A percentile compares a stretch with the other conserved stretches of the same genome.
These are phyloP conservation scores for Aphrophora alni DNA, from an alignment of 2,888 invertebrate genomes.

Conservation along the genomic window DNA sequence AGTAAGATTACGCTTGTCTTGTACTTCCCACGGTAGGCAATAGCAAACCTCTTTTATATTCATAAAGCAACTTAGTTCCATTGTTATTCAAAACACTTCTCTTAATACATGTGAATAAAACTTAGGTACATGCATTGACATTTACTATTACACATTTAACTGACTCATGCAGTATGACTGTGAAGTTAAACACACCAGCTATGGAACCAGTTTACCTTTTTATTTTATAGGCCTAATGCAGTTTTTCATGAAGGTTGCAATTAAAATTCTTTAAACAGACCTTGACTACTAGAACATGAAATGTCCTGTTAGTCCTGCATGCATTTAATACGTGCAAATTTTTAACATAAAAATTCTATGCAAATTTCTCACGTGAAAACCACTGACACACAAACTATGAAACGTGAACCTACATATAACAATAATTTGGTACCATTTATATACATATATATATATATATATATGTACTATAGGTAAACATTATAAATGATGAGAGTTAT, in stretches of 20 bases:
- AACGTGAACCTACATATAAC: no score
- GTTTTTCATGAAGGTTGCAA: no score
- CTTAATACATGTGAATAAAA: not conserved
- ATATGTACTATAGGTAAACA: not conserved
- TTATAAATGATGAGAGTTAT: no score
- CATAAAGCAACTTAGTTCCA: not conserved
- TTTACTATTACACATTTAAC: not conserved
- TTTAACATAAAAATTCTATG: no score
- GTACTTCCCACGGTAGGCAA: not conserved
- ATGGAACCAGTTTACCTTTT: not conserved
- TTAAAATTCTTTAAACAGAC: not conserved
- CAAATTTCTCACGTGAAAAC: no score
- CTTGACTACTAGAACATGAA: not conserved
- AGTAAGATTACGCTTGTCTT: no score
- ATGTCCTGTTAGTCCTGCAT: not conserved
- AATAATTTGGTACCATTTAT: no score
- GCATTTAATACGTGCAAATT: no score
- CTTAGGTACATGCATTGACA: not conserved
- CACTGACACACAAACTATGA: no score
- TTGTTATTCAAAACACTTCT: not conserved
- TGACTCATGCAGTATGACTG: not conserved
- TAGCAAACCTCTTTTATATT: not conserved
- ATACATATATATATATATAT: no score
- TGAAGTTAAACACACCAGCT: not conserved
- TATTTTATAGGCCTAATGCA: no score